Conservation (phyloP, 2,113 vertebrate species). For the Neolamprologus devosi region DNA sequence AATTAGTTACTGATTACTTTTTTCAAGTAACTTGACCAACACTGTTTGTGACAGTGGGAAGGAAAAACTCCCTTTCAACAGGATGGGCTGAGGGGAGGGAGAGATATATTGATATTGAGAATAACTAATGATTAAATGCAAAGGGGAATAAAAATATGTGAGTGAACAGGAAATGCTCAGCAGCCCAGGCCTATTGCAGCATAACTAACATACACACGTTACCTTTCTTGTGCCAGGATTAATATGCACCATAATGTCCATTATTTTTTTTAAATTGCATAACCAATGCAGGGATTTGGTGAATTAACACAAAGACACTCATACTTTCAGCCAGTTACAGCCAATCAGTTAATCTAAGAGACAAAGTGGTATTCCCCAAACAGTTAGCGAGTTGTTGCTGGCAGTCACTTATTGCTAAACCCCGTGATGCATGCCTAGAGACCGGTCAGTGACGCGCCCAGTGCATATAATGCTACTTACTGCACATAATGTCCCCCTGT, state of each 20-base stretch:
- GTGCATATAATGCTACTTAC: background rate
- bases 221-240: accelerated
- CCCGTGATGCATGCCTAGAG: background rate
- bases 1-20: no score
- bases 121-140: background rate
- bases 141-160: background rate
- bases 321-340: background rate
- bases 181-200: background rate
- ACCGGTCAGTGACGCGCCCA: accelerated
- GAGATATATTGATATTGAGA: background rate
- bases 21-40: no score
- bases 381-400: background rate
- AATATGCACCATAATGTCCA: background rate
- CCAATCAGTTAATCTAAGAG: background rate
- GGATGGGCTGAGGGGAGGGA: background rate
- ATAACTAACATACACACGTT: background rate
- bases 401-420: background rate
- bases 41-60: background rate
- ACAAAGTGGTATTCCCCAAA: accelerated
- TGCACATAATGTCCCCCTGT: background rate
- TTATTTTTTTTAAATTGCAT: background rate
- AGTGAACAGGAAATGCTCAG: background rate
- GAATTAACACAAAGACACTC: background rate
- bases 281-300: background rate
- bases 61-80: background rate